Conservation (phyloP, 1,140 invertebrate genomes). For the Drosophila seguyi region DNA sequence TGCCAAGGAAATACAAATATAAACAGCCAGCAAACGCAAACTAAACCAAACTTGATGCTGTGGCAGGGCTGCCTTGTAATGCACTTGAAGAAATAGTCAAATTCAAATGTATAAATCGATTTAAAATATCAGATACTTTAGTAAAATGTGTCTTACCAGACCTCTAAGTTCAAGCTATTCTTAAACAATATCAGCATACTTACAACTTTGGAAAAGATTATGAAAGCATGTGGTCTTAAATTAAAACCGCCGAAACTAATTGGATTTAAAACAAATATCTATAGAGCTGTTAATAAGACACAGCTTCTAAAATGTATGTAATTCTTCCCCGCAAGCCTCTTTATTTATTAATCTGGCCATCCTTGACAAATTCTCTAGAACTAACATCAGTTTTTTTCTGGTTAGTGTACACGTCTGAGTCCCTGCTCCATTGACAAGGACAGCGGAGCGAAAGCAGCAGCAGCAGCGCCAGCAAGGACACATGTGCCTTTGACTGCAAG, state of each 20-base stretch:
- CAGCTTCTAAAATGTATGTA: neutral
- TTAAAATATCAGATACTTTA: too few species aligned
- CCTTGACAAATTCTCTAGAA: neutral
- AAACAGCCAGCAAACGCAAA: conserved; percentile 82
- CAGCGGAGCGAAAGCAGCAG: conserved; percentile 46
- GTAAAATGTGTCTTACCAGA: neutral
- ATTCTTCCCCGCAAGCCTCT: neutral
- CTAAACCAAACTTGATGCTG: conserved; percentile 75
- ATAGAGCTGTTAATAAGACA: neutral
- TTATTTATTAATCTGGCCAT: neutral
- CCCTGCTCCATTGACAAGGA: conserved; percentile 65
- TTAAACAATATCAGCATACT: neutral
- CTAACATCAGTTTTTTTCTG: neutral
- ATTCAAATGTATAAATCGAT: too few species aligned
- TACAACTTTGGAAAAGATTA: neutral
- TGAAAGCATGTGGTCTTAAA: neutral
- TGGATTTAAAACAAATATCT: neutral
- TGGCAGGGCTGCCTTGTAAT: conserved; percentile 35
- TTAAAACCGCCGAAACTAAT: neutral
- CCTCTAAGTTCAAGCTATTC: neutral
- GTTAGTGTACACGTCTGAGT: conserved; percentile 19
- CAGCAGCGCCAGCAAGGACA: conserved; percentile 55
- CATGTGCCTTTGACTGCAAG: conserved; percentile 78
- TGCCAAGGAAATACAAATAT: conserved; percentile 84
- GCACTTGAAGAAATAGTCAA: conserved; percentile 1